Conservation (phyloP, 1,140 invertebrate species). For the Ceratina australensis region DNA sequence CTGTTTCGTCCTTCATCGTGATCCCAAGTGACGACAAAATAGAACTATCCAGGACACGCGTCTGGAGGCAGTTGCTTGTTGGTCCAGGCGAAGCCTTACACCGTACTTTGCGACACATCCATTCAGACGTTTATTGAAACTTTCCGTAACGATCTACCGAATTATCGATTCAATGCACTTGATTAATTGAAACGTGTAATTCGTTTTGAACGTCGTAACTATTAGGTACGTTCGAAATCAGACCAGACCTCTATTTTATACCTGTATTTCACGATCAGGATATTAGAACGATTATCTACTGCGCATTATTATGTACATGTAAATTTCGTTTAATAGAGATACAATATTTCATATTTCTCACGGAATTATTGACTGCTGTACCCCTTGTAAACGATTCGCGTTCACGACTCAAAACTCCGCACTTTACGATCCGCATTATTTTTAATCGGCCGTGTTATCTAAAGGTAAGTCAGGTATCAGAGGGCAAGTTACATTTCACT, state of each 20-base stretch:
- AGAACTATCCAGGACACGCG: too few species aligned
- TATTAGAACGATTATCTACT: constrained; percentile 58
- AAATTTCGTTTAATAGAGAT: constrained; percentile 67
- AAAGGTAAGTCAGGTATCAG: neutral
- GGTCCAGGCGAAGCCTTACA: too few species aligned
- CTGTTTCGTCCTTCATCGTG: neutral
- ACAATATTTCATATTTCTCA: constrained; percentile 61
- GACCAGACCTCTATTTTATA: constrained; percentile 67
- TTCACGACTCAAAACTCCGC: neutral
- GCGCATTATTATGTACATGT: constrained; percentile 65
- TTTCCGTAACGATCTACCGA: constrained; percentile 31
- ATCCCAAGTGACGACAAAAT: too few species aligned
- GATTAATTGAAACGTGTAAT: constrained; percentile 31
- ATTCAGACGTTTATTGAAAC: constrained; percentile 30
- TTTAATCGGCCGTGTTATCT: neutral
- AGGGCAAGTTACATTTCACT: neutral
- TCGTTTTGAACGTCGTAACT: constrained; percentile 34
- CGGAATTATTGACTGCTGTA: constrained; percentile 49
- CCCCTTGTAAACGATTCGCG: neutral
- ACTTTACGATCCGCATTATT: neutral
- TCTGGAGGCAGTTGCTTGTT: too few species aligned
- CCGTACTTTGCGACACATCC: constrained; percentile 18
- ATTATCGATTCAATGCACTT: constrained; percentile 34
- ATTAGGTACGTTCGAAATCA: constrained; percentile 29
- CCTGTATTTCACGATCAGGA: constrained; percentile 60